Evolutionary conservation across 2,888 invertebrate genomes (phyloP).

Genomic region (Acronicta alni): DNA sequence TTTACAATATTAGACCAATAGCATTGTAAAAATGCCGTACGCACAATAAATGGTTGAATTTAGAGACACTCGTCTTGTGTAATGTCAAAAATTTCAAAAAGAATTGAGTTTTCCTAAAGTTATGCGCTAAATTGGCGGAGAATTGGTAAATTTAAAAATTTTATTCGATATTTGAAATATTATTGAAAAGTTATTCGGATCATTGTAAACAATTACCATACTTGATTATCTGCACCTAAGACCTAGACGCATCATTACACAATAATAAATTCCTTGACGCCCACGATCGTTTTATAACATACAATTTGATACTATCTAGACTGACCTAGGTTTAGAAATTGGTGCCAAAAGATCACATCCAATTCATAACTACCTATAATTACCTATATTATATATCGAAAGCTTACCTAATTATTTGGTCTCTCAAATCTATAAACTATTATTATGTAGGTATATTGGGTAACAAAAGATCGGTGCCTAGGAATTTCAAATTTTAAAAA

Average conservation of each 20-base stretch:
- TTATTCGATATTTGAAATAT: no score
- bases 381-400: constrained; percentile 5
- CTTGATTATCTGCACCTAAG: background rate
- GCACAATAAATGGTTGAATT: no score
- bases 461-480: no score
- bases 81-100: no score
- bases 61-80: no score
- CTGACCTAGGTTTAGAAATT: constrained; percentile 29
- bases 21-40: no score
- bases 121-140: no score
- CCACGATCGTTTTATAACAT: constrained; percentile 16
- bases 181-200: no score
- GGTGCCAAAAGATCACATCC: constrained; percentile 16
- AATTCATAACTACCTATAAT: constrained; percentile 6
- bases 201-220: no score
- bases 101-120: no score
- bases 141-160: no score
- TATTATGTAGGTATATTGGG: background rate
- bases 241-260: constrained; percentile 32
- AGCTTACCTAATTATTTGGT: constrained; percentile 8
- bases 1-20: no score
- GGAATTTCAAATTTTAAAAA: constrained; percentile 2
- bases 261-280: constrained; percentile 25
- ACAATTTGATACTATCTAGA: constrained; percentile 44
- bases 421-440: background rate